Conservation (phyloP, 2,797 vertebrate species). For the Gambusia yucatana region DNA sequence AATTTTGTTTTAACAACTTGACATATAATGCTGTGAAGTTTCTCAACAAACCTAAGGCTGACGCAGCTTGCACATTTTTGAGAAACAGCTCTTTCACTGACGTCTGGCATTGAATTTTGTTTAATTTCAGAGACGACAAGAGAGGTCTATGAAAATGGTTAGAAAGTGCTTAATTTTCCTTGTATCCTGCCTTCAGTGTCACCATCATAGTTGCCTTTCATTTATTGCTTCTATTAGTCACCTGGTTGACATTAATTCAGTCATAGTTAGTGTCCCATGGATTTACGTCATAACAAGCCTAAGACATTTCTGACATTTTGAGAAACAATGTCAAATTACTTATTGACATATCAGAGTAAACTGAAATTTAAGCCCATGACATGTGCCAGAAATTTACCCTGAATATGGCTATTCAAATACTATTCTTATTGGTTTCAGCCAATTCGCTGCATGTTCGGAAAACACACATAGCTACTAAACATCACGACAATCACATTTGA, state of each 20-base stretch:
- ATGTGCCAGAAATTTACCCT: conserved; percentile 20
- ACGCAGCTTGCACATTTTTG: not conserved
- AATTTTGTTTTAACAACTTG: not conserved
- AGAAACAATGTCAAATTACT: conserved; percentile 66
- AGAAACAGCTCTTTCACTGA: not conserved
- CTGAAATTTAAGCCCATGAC: conserved; percentile 44
- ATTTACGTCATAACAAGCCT: conserved; percentile 59
- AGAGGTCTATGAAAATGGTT: conserved; percentile 16
- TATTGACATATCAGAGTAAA: conserved; percentile 68
- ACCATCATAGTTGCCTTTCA: conserved; percentile 63
- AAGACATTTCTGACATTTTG: conserved; percentile 61
- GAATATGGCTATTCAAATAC: no score
- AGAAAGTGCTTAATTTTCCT: conserved; percentile 19
- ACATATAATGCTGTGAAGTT: not conserved
- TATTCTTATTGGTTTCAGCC: no score
- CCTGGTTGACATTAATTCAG: conserved; percentile 66
- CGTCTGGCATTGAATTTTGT: not conserved
- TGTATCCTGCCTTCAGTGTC: conserved; percentile 7
- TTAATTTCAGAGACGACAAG: conserved; percentile 46
- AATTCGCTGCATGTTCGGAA: no score
- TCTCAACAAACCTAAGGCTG: not conserved
- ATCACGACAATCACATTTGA: no score
- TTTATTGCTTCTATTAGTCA: conserved; percentile 70
- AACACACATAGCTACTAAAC: no score
- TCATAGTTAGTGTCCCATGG: conserved; percentile 30